These are phyloP conservation scores for Turritopsis dohrnii DNA, from an alignment of 30 jellyfish, hydroid and myxozoan species.

Conservation along the genomic window DNA sequence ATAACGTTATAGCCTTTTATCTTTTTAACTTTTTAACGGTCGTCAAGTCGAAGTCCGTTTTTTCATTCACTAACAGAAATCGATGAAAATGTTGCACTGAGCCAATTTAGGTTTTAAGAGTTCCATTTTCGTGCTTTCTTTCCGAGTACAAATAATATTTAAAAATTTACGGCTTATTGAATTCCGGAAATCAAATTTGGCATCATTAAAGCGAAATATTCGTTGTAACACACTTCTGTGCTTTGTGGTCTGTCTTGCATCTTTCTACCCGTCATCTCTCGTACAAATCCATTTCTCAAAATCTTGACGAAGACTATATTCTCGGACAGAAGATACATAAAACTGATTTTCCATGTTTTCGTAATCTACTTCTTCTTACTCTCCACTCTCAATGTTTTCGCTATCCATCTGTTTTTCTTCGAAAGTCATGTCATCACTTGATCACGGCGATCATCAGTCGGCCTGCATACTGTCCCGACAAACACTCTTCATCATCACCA, in stretches of 20 bases:
- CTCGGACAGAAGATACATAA: too few species aligned
- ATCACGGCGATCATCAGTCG: too few species aligned
- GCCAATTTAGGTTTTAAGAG: neutral
- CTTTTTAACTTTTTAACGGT: neutral
- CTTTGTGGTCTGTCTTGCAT: neutral
- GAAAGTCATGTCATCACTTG: too few species aligned
- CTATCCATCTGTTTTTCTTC: too few species aligned
- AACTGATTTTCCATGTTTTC: too few species aligned
- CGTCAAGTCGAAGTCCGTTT: neutral
- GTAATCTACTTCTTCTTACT: too few species aligned
- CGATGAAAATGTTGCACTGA: conserved; percentile 4
- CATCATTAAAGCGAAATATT: neutral
- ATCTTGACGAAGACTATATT: too few species aligned
- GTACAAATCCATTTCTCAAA: too few species aligned
- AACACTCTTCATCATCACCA: too few species aligned
- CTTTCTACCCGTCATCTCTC: too few species aligned
- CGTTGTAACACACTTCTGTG: neutral
- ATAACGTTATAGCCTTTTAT: neutral
- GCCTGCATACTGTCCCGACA: too few species aligned
- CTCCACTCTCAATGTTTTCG: too few species aligned
- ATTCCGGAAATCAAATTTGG: neutral
- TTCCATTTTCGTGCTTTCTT: neutral
- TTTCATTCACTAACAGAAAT: conserved; percentile 2
- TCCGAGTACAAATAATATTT: neutral
- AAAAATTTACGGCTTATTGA: neutral